phyloP scores from a whole-genome alignment of 1,140 invertebrate species.

The Mizuhopecten yessoensis region DNA sequence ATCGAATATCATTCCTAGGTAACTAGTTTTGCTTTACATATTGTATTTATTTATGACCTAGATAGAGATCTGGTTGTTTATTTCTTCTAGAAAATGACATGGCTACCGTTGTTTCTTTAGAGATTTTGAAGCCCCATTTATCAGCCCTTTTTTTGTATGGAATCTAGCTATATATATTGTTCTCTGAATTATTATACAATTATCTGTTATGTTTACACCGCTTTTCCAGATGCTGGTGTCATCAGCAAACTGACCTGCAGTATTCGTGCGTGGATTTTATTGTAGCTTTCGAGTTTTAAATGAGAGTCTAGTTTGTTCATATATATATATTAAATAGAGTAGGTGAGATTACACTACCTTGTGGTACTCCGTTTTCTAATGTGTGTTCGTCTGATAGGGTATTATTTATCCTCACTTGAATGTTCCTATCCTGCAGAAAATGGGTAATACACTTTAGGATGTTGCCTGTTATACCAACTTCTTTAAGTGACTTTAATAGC shows the following conservation, averaged over 20 bases:
- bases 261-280: too few species aligned
- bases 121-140: conserved; percentile 42
- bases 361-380: conserved; percentile 29
- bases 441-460: background rate
- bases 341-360: background rate
- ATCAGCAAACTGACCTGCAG: conserved; percentile 25
- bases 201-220: background rate
- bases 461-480: background rate
- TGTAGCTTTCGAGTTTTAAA: too few species aligned
- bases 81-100: background rate
- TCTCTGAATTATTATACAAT: background rate
- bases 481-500: background rate
- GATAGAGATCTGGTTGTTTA: too few species aligned
- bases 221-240: conserved; percentile 14
- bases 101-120: conserved; percentile 21
- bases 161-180: conserved; percentile 1
- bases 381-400: background rate
- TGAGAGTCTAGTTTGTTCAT: conserved; percentile 43
- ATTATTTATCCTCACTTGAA: conserved; percentile 42
- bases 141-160: background rate
- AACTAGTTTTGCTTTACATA: too few species aligned
- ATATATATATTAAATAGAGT: conserved; percentile 48
- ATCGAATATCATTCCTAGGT: too few species aligned
- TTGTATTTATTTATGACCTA: too few species aligned
- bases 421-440: conserved; percentile 40